Base-by-base conservation (phyloP, 2,797 vertebrate genomes). In the Crypturellus tataupa region DNA sequence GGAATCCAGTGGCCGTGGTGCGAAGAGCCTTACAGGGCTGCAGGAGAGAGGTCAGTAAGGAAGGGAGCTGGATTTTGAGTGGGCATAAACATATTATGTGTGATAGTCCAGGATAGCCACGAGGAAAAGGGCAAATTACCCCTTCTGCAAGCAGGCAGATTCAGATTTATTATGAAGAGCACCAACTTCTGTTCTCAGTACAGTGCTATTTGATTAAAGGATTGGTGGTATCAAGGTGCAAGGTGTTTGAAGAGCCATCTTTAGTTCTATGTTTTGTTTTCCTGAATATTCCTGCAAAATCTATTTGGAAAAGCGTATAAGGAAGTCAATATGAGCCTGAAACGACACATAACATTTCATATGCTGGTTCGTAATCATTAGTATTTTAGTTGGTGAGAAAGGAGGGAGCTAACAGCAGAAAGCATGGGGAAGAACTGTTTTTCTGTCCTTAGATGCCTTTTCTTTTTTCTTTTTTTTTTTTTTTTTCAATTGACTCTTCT, bases 101-200 rank as follows among this genome's bases (percentile, higher is more conserved):
- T 1, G 0, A 8, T 1, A 55, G 63, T 15, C 64, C 37, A 64
- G 39, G 15, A 3, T 13, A 1, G 39, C 47, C 44, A 9, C 20
- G 10, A 24, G 80, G 77, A 55, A 58, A 27, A 72, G 55, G 90
- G 62, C 35, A 63, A 49, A 59, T 4, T 3, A 35, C n/a, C 13
- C 29, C 35, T 24, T 65, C 29, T 42, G 3, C 25, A 23, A 55
- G 49, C 4, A 68, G 77, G 59, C 63, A 76, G 65, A 80, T 40
- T 40, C n/a, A 27, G 35, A 6, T 9, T 70, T 60, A 75, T 33
- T 19, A 10, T 46, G 64, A 18, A 70, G 46, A 51, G 56, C 14
- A 23, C 59, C 70, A 7, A 60, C 2, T 0, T 18, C 58, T 14
- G 37, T 33, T 56, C 37, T 79, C 24, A 63, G 71, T 60, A 80